Conservation (phyloP, 2,888 invertebrate genomes). For the Hydriomena furcata region DNA sequence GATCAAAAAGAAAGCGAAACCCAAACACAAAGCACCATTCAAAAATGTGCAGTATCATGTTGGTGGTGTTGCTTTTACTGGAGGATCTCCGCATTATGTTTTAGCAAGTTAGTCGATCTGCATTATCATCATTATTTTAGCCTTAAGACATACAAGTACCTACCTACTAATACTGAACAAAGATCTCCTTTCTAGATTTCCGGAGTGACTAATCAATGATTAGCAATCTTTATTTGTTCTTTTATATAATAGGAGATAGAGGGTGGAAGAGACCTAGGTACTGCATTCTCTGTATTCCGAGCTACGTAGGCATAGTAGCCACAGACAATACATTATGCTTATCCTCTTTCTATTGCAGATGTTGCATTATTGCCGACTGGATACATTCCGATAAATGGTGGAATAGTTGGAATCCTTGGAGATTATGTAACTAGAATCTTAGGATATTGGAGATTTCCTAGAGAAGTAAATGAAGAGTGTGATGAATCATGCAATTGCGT, state of each 20-base stretch:
- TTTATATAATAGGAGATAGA: no score
- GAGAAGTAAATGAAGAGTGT: constrained; percentile 46
- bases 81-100: constrained; percentile 55
- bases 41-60: constrained; percentile 60
- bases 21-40: constrained; percentile 49
- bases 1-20: constrained; percentile 57
- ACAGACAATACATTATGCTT: no score
- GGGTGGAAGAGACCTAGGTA: no score
- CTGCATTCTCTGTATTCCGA: no score
- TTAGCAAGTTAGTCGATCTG: constrained; percentile 50
- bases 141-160: neutral
- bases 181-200: no score
- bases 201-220: no score
- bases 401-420: constrained; percentile 38
- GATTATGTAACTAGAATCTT: constrained; percentile 46
- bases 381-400: constrained; percentile 61
- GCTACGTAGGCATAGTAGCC: no score
- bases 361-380: constrained; percentile 60
- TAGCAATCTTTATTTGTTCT: no score
- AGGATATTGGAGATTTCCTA: constrained; percentile 62
- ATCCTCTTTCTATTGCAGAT: constrained; percentile 45
- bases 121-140: neutral
- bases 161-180: no score
- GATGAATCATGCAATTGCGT: constrained; percentile 60
- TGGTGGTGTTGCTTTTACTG: constrained; percentile 52